Base-by-base conservation (phyloP, 2,113 vertebrate genomes). In the Centropristis striata region DNA sequence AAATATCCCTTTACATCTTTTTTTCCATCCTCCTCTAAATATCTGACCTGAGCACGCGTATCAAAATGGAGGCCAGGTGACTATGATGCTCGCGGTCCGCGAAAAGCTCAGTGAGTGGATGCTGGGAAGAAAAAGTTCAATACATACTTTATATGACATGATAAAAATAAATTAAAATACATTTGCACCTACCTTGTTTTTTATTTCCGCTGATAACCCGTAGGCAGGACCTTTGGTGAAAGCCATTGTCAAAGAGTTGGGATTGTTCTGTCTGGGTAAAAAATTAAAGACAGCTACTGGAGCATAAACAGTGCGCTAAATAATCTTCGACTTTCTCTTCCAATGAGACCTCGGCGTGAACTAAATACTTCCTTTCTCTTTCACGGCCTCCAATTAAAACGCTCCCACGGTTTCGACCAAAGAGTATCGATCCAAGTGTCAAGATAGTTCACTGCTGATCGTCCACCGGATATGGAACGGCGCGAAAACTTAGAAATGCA, bases 141-240 rank as follows among this genome's bases (percentile, higher is more conserved):
- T 8, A 20, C 1, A 14, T 32, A 73, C 5, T 32, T 61, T 37
- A 9, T 13, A 4, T 7, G 37, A 49, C 14, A 4, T 3, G 11
- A 50, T 1, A 21, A 66, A 44, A 5, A 49, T 4, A 49, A 9
- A n/a, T n/a, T 47, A 32, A 21, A 41, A 36, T 28, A 8, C 2
- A 4, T 15, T 2, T 4, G 18, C 4, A 87, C 91, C 2, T 84
- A 95, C 95, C 91, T 94, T 95, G 85, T 88, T 95, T 78, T 91
- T 95, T 1, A 95, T 93, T 73, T 95, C 95, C 13, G 95, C 95
- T n/a, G 94, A 91, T 72, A 95, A 83, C 18, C 95, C 95, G 67
- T 93, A 95, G 21, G 88, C 63, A n/a, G 95, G 95, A 72, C 95
- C 95, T 80, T 49, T 94, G 91, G 90, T 93, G 59, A 95, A 95